Evolutionary conservation across 2,113 vertebrate genomes (phyloP).

Genomic region (Dicrurus megarhynchus): DNA sequence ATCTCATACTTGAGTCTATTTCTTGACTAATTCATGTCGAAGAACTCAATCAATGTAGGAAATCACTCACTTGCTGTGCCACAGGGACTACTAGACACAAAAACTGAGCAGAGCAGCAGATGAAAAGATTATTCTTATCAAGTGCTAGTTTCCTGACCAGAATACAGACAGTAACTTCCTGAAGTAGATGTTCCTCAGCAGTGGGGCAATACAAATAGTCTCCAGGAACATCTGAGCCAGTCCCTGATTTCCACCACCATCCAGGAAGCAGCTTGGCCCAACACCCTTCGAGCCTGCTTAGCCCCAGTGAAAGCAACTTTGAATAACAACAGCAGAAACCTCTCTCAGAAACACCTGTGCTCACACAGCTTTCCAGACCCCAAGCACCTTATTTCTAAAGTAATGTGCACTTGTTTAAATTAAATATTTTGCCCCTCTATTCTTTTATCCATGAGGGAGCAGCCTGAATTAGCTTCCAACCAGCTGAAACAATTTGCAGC

Average conservation of each 20-base stretch:
- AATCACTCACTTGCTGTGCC: not conserved
- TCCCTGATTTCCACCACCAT: not conserved
- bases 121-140: not conserved
- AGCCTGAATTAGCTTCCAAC: not conserved
- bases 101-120: not conserved
- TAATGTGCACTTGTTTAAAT: not conserved
- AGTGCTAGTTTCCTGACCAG: not conserved
- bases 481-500: constrained; percentile 29
- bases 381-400: not conserved
- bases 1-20: not conserved
- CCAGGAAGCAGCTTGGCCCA: not conserved
- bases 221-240: not conserved
- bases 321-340: not conserved
- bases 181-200: not conserved
- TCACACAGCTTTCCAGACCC: not conserved
- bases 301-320: not conserved
- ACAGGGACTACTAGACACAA: not conserved
- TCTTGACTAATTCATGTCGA: not conserved
- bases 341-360: not conserved
- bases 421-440: not conserved
- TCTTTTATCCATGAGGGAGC: not conserved
- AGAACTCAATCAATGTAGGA: not conserved
- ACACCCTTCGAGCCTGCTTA: not conserved
- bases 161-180: not conserved
- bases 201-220: not conserved